A percentile compares a stretch with the other conserved stretches of the same genome.
These are phyloP conservation scores for Spongia lamella DNA, from an alignment of 37 sponge, comb jelly and placozoan genomes.

Conservation along the genomic window DNA sequence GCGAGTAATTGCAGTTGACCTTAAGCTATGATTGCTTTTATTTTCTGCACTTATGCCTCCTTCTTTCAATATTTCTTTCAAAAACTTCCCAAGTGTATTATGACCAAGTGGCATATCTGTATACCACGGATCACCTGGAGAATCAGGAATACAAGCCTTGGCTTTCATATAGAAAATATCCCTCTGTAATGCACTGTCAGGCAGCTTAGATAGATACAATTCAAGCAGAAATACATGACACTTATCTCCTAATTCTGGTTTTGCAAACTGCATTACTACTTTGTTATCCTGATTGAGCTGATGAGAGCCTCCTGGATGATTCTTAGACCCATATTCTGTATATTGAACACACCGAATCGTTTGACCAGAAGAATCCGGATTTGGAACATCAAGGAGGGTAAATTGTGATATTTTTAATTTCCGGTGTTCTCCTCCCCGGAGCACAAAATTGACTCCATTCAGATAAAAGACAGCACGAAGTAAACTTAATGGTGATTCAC, in stretches of 20 bases:
- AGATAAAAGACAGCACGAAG: constrained; percentile 22
- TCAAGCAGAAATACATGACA: constrained; percentile 36
- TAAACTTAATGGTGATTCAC: no score
- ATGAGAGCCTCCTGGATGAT: constrained; percentile 39
- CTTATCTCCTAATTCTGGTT: constrained; percentile 12
- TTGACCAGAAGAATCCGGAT: constrained; percentile 16
- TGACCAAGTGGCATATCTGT: constrained; percentile 23
- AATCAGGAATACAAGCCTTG: constrained; percentile 1
- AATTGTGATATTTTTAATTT: constrained; percentile 39
- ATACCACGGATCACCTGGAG: constrained; percentile 37
- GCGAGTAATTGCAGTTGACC: constrained; percentile 33
- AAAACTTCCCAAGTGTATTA: constrained; percentile 7
- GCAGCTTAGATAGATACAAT: constrained; percentile 35
- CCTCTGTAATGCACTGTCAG: constrained; percentile 24
- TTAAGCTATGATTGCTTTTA: constrained; percentile 40
- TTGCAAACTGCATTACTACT: constrained; percentile 26
- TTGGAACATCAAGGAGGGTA: not conserved
- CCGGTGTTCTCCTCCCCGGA: constrained; percentile 45
- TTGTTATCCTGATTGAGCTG: constrained; percentile 41
- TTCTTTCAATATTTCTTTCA: constrained; percentile 21
- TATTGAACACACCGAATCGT: constrained; percentile 14
- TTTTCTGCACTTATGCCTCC: constrained; percentile 5
- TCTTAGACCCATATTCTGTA: constrained; percentile 41
- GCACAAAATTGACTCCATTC: constrained; percentile 45
- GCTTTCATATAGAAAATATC: constrained; percentile 39